Evolutionary conservation across 2,888 invertebrate species (phyloP).

Genomic region (Heliconius cydno): DNA sequence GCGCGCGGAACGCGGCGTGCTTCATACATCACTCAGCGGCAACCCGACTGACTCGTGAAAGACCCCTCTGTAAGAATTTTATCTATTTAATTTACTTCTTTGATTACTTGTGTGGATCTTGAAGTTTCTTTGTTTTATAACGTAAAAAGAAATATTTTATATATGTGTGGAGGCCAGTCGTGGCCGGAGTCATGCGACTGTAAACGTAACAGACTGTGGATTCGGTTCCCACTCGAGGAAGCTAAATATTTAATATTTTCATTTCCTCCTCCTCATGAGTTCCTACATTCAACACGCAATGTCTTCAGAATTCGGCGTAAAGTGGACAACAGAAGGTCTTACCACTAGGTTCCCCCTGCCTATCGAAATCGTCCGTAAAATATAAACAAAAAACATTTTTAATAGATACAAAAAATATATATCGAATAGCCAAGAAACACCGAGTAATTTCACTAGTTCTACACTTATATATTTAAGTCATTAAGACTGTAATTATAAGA

Average conservation of each 20-base stretch:
- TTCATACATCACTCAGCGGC: conserved; percentile 59
- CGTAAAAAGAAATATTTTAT: neutral
- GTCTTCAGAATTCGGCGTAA: no score
- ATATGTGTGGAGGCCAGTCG: neutral
- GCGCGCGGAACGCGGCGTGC: conserved; percentile 45
- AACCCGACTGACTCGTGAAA: conserved; percentile 43
- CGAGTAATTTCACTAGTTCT: neutral
- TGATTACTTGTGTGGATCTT: conserved; percentile 16
- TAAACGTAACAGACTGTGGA: no score
- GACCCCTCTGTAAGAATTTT: conserved; percentile 27
- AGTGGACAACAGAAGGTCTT: no score
- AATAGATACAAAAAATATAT: neutral
- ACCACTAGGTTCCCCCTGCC: no score
- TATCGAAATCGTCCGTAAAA: no score
- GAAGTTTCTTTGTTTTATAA: neutral
- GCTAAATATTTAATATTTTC: no score
- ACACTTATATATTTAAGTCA: neutral
- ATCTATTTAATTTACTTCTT: conserved; percentile 32
- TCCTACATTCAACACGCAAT: no score
- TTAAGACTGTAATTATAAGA: conserved; percentile 6
- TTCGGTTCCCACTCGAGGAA: no score
- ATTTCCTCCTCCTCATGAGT: no score
- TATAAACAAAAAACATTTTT: neutral
- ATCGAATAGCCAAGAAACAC: neutral
- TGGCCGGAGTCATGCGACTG: no score